These are phyloP conservation scores for Alexandromys fortis DNA, from an alignment of 2,113 vertebrate species.

Conservation along the genomic window DNA sequence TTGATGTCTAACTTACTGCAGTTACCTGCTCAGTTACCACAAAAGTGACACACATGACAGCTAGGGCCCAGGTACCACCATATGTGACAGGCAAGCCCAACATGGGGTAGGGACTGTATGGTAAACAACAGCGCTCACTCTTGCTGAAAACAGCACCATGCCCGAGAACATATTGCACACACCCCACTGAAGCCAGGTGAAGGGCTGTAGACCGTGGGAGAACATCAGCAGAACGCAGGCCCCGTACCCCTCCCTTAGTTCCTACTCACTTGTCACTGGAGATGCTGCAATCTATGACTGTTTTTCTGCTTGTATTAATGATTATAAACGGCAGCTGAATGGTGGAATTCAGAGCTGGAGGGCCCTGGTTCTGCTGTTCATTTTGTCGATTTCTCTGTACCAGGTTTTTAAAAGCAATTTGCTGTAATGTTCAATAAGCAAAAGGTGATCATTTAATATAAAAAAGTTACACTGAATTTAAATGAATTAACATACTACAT, in stretches of 20 bases:
- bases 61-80: background rate
- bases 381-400: conserved; percentile 92
- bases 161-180: accelerated
- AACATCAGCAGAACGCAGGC: background rate
- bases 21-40: background rate
- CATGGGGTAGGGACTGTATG: background rate
- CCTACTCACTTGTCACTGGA: conserved; percentile 92
- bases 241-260: accelerated
- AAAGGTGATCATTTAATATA: background rate
- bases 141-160: no score
- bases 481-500: background rate
- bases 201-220: background rate
- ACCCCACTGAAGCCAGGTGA: background rate
- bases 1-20: background rate
- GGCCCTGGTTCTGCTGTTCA: conserved; percentile 87
- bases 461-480: background rate
- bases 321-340: conserved; percentile 93
- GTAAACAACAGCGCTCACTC: no score
- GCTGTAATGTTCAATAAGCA: conserved; percentile 83
- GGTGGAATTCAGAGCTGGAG: conserved; percentile 89
- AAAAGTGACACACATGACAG: background rate
- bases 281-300: conserved; percentile 94
- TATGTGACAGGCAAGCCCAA: background rate
- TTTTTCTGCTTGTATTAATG: conserved; percentile 92
- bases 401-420: conserved; percentile 94